Evolutionary conservation across 2,797 vertebrate species (phyloP).

Genomic region (Platalea minor): DNA sequence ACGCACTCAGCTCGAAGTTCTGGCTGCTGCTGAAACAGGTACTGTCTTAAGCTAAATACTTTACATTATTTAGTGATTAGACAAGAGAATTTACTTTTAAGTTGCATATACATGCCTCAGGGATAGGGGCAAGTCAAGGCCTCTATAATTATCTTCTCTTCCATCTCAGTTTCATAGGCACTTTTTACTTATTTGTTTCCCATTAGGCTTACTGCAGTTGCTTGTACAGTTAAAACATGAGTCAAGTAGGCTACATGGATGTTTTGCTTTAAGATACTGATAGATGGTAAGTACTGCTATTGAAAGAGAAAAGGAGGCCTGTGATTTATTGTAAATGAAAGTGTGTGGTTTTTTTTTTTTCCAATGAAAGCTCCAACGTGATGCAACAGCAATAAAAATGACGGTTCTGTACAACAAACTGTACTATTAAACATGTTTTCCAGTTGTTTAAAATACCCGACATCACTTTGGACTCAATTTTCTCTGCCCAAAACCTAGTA

Average conservation of each 20-base stretch:
- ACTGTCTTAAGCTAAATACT: background rate
- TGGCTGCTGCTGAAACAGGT: background rate
- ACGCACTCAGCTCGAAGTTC: accelerated
- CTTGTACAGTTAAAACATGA: background rate
- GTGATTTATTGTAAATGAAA: constrained; percentile 51
- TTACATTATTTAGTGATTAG: background rate
- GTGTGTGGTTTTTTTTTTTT: background rate
- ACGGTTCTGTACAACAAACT: constrained; percentile 18
- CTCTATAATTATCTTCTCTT: background rate
- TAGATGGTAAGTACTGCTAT: background rate
- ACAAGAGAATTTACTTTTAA: background rate
- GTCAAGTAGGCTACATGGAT: background rate
- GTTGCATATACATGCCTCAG: accelerated
- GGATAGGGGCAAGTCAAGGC: background rate
- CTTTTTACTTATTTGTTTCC: background rate
- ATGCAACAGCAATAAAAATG: constrained; percentile 26
- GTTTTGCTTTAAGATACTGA: background rate
- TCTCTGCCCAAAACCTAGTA: background rate
- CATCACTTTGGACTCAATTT: background rate
- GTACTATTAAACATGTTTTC: background rate
- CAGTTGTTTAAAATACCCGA: background rate
- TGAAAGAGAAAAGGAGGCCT: background rate
- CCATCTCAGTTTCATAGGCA: background rate
- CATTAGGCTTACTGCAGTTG: background rate
- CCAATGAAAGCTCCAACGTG: constrained; percentile 12